Evolutionary conservation across 2,113 vertebrate species (phyloP), one percentile per base, ranked within the genome.

Genomic region (Cranoglanis bouderius): DNA sequence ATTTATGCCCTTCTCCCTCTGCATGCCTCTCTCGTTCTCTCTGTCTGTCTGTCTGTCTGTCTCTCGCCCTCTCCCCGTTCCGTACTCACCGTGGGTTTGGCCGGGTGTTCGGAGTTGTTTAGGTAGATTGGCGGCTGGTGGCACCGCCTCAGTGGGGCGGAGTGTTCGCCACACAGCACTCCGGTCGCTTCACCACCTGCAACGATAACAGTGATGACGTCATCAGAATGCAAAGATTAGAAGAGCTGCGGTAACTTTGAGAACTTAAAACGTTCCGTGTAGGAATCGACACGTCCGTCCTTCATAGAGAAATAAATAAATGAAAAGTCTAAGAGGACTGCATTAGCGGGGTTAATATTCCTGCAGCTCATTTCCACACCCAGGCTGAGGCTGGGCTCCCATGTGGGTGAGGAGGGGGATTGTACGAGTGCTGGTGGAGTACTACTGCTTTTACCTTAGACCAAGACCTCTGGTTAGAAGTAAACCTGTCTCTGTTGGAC

Each of bases 131-230:
- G 93, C 29, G 95, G 93, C 90, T 96, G 95, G 93, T 93, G 94
- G 93, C 95, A 95, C 40, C 96, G 93, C 89, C 96, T 96, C 67
- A 96, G 93, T 4, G 96, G 96, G 90, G 95, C 95, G 0, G 96
- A 96, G 7, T 94, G 94, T 88, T 96, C 96, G 0, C 96, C 96
- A 38, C 96, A 96, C 85, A 96, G 90, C 81, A 95, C 95, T 40
- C 96, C 96, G 43, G 90, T 89, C 0, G 96, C 92, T 0, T 92
- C 85, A 9, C 95, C 96, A 51, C 87, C 95, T 96, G 92, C 32
- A 63, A 26, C 14, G 53, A 85, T 78, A 63, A 75, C 59, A 81
- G 13, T 6, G 49, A 90, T 29, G 29, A 63, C 26, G 81, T 46
- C 89, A 1, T 40, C 19, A 86, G 2, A 70, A 82, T 35, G n/a